Base-by-base conservation (phyloP, 2,113 vertebrate species). In the Globicephala melas region DNA sequence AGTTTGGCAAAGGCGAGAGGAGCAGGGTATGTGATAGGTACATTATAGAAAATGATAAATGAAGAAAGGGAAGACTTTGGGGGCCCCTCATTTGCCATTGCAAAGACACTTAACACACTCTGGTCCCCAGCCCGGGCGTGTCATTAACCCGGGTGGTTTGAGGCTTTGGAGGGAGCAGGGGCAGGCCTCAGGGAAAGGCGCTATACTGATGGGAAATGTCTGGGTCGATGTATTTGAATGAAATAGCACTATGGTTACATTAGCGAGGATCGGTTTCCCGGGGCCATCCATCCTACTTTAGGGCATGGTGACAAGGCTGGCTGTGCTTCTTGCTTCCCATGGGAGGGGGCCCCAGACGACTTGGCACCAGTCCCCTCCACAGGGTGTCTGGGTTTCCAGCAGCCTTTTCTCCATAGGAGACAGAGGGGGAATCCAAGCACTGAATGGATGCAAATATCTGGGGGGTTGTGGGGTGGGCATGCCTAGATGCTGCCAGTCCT, bases 221-320 rank as follows among this genome's bases (percentile, higher is more conserved):
- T 92, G 89, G 81, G 95, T 94, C 94, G 89, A 88, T 95, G 80
- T 95, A 97, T 98, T 97, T 98, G 93, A 96, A 94, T 84, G 87
- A 97, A 97, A 95, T 85, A 96, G 86, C 98, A 97, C 97, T 97
- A 95, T 85, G 95, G 92, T 83, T 98, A 96, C 94, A 92, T 95
- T 95, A 95, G 96, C 23, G 2, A 36, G 93, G 93, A 97, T 98
- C 86, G 5, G 95, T 88, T 97, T 97, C 97, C 97, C 4, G 6
- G 86, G 79, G 87, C 96, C 92, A 98, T 98, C 97, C 97, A 98
- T 98, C 96, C 97, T 97, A 89, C 97, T 98, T 97, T 76, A 83
- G 97, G 96, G 94, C 95, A 95, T 23, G 36, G 96, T 97, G 97
- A 98, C 98, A 97, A 97, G 98, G 26, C 80, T 87, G 95, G 91